Evolutionary conservation across 2,888 invertebrate species (phyloP).

Genomic region (Harmothoe impar): DNA sequence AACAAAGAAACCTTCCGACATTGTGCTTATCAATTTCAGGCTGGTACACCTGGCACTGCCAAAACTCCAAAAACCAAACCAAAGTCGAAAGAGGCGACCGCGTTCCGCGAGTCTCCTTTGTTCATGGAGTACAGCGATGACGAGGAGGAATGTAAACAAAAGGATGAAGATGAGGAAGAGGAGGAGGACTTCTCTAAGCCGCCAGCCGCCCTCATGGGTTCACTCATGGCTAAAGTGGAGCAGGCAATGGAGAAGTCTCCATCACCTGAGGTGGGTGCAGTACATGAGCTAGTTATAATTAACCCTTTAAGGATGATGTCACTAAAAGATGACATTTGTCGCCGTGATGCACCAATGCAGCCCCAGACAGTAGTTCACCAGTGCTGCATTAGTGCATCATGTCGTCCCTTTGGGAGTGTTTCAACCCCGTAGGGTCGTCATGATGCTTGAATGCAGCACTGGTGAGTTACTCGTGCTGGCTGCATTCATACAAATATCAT

Average conservation of each 20-base stretch:
- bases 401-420: no score
- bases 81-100: not conserved
- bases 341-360: no score
- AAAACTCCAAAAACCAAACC: not conserved
- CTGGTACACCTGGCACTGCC: not conserved
- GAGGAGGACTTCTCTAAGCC: constrained; percentile 26
- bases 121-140: constrained; percentile 63
- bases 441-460: no score
- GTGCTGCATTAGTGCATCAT: no score
- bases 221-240: constrained; percentile 76
- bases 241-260: constrained; percentile 75
- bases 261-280: constrained; percentile 67
- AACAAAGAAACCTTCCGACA: no score
- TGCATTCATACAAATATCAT: no score
- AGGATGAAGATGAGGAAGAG: constrained; percentile 61
- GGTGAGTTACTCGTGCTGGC: no score
- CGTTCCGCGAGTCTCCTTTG: not conserved
- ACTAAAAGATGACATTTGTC: no score
- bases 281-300: not conserved
- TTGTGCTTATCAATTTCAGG: not conserved
- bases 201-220: constrained; percentile 66
- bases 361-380: no score
- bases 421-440: no score
- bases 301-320: no score
- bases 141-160: constrained; percentile 14